Conservation (phyloP, 2,113 vertebrate species). For the Platichthys flesus region DNA sequence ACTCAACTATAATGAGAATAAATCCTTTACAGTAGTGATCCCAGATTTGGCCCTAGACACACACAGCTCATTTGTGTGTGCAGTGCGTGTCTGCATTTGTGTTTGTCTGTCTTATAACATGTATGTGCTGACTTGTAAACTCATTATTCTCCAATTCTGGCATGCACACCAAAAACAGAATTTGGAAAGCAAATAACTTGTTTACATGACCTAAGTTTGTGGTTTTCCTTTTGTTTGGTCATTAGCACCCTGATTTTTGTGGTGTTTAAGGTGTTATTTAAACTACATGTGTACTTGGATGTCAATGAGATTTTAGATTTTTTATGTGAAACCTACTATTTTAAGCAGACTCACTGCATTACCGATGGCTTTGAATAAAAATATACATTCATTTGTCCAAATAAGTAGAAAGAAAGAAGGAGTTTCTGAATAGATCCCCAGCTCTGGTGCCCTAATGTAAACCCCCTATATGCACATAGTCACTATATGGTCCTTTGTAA, state of each 20-base stretch:
- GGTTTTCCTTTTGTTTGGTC: background rate
- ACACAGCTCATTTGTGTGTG: constrained; percentile 56
- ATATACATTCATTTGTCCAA: background rate
- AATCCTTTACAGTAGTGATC: constrained; percentile 51
- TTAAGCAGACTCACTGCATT: background rate
- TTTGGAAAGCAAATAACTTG: background rate
- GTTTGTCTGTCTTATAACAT: background rate
- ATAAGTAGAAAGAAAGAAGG: background rate
- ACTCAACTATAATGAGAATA: constrained; percentile 61
- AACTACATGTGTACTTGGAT: background rate
- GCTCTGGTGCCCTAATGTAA: background rate
- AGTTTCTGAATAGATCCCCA: background rate
- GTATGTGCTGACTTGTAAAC: constrained; percentile 7
- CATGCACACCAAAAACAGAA: constrained; percentile 2
- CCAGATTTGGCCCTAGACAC: constrained; percentile 48
- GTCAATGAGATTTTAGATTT: background rate
- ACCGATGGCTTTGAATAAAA: background rate
- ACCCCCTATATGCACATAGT: background rate
- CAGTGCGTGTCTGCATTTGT: background rate
- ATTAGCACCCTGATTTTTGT: background rate
- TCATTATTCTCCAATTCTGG: constrained; percentile 7
- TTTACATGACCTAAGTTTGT: background rate
- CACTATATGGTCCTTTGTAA: background rate
- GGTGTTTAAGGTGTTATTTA: background rate
- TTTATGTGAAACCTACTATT: background rate